Base-by-base conservation (phyloP, 2,888 invertebrate genomes). In the Calliopum simillimum region DNA sequence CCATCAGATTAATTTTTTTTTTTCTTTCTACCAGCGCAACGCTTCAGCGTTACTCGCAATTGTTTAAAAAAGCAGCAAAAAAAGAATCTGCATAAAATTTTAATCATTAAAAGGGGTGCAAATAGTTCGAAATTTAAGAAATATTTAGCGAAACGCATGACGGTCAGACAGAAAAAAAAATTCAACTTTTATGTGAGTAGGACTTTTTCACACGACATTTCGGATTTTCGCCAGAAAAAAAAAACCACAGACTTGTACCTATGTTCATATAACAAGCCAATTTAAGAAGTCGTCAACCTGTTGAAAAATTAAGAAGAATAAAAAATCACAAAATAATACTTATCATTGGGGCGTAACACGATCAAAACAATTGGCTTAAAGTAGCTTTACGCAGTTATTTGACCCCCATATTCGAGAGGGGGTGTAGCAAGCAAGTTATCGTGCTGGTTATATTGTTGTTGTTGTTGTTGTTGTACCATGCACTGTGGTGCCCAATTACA, bases 401-500 rank as follows among this genome's bases (percentile, higher is more conserved):
- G 56, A 56, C n/a, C 56, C 21, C 55, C 55, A 33, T 46, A 33
- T 56, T 58, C 46, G 47, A 66, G 66, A 43, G 65, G 4, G 23
- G 49, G 63, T 11, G 46, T 41, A 33, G n/a, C 11, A 51, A 16
- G 51, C 59, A 51, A 16, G 51, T 41, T 19, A 19, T 13, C 63
- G 49, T 23, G 63, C 13, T 49, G 53, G 53, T 47, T 8, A 11
- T 13, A 4, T 49, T 51, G 33, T 41, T 49, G 43, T 6, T 33
- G 53, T 41, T 33, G 21, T 16, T 33, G 41, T 21, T 51, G 19
- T 19, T 16, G 41, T 41, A 44, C 43, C 55, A 55, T 66, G 56
- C 55, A 55, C 44, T 55, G 76, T 78, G 85, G 84, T 84, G 84
- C 85, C 85, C 85, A 84, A 84, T 85, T 84, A 84, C 84, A 84